Percentiles rank a stretch among this genome's conserved stretches.
Evolutionary conservation across 2,888 invertebrate genomes (phyloP).

Genomic region (Drosophila conformis): DNA sequence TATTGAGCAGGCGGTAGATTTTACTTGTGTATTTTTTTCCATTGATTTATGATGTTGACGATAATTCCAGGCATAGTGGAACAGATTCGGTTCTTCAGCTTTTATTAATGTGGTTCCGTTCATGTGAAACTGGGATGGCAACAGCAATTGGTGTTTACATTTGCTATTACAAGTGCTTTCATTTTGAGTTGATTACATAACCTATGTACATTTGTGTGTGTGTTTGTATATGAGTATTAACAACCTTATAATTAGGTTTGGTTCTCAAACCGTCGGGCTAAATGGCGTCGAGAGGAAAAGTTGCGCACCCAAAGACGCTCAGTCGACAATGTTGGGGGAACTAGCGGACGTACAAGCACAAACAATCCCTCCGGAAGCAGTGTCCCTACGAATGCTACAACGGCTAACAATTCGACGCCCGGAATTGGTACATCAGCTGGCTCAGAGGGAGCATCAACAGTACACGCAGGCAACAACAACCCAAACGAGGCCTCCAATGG

Average conservation of each 20-base stretch:
- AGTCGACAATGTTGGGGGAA: conserved; percentile 70
- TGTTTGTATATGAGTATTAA: not conserved
- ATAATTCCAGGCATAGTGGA: conserved; percentile 12
- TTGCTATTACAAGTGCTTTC: conserved; percentile 9
- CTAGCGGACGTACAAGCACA: conserved; percentile 62
- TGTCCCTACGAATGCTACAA: conserved; percentile 47
- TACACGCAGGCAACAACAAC: conserved; percentile 56
- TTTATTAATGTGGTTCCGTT: conserved; percentile 44
- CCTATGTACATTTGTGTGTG: not conserved
- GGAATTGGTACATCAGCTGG: conserved; percentile 38
- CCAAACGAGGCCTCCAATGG: conserved; percentile 60
- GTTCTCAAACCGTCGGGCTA: conserved; percentile 99
- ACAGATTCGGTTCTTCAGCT: conserved; percentile 50
- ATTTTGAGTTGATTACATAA: not conserved
- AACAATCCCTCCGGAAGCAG: conserved; percentile 53
- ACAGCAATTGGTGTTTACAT: conserved; percentile 27
- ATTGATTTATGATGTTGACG: not conserved
- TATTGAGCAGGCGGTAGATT: not conserved
- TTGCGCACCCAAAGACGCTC: conserved; percentile 94
- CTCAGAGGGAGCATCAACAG: conserved; percentile 53
- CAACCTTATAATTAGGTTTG: conserved; percentile 91
- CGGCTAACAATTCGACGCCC: conserved; percentile 61
- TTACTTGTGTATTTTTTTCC: not conserved
- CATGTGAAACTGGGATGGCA: conserved; percentile 20
- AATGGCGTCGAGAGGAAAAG: conserved; percentile 99